These are phyloP conservation scores for Coryphaenoides rupestris DNA, from an alignment of 2,113 vertebrate species.

Conservation along the genomic window DNA sequence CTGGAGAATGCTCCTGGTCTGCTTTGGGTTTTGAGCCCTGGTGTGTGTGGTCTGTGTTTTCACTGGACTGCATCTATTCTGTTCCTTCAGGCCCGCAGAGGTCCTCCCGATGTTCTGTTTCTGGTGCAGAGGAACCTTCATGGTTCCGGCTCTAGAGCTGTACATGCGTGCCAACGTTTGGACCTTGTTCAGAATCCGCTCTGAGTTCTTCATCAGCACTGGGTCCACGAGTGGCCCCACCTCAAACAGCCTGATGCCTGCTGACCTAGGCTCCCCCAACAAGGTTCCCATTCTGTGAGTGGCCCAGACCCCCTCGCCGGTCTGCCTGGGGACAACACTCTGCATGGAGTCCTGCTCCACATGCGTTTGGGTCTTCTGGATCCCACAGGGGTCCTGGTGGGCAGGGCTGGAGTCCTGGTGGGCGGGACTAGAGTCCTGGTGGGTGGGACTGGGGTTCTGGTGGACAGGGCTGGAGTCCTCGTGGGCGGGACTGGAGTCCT, in stretches of 20 bases:
- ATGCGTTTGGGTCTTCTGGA: too few species aligned
- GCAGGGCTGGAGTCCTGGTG: too few species aligned
- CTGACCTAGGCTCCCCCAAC: constrained; percentile 46
- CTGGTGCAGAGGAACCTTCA: constrained; percentile 73
- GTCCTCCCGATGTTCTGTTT: constrained; percentile 37
- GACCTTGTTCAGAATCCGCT: constrained; percentile 83
- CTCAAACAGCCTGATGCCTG: constrained; percentile 65
- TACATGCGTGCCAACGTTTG: constrained; percentile 85
- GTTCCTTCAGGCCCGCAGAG: constrained; percentile 1
- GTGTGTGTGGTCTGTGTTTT: constrained; percentile 1
- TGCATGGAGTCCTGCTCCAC: neutral
- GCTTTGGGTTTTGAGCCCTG: neutral
- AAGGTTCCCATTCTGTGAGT: constrained; percentile 15
- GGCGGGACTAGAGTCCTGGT: too few species aligned
- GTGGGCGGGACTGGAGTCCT: too few species aligned
- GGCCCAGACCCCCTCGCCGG: neutral
- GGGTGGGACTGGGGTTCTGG: too few species aligned
- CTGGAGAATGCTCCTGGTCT: neutral
- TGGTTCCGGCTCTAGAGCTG: constrained; percentile 75
- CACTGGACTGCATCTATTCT: constrained; percentile 8
- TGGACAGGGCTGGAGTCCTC: too few species aligned
- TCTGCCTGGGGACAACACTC: neutral
- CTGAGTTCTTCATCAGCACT: constrained; percentile 71
- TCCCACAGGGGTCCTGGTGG: too few species aligned
- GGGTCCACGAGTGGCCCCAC: constrained; percentile 51